Percentiles rank a stretch among this genome's conserved stretches.
phyloP scores from a whole-genome alignment of 2,888 invertebrate genomes.

The Eupeodes luniger region DNA sequence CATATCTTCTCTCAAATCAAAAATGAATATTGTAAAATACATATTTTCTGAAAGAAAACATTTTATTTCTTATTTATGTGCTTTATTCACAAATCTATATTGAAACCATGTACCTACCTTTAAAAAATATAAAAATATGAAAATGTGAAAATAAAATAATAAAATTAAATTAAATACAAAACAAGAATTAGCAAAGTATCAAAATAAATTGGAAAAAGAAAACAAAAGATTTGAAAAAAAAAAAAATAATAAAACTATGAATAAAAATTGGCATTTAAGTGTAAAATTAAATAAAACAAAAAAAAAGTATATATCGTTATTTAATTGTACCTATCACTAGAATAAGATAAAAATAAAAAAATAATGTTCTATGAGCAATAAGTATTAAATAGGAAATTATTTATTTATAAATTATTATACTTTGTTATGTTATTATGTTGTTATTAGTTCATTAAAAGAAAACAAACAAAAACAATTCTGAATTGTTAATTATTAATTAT shows the following conservation, averaged over 20 bases:
- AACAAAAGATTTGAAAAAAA: neutral
- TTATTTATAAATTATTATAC: slow-evolving; percentile 41
- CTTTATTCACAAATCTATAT: neutral
- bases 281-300: slow-evolving; percentile 5
- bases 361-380: slow-evolving; percentile 71
- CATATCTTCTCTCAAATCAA: neutral
- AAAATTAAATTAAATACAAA: neutral
- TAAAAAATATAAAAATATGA: slow-evolving; percentile 22
- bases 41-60: neutral
- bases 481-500: neutral
- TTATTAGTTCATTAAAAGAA: slow-evolving; percentile 26
- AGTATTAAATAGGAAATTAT: slow-evolving; percentile 50
- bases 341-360: slow-evolving; percentile 34
- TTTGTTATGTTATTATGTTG: slow-evolving; percentile 56
- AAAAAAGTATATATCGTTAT: slow-evolving; percentile 48
- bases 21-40: neutral
- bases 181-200: slow-evolving; percentile 5
- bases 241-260: neutral
- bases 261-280: slow-evolving; percentile 51
- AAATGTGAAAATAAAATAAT: slow-evolving; percentile 17
- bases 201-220: slow-evolving; percentile 33
- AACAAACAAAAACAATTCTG: neutral
- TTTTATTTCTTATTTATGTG: neutral
- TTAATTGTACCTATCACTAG: slow-evolving; percentile 74
- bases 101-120: slow-evolving; percentile 29